Conservation (phyloP, 1,140 invertebrate species). For the Chionoecetes opilio region DNA sequence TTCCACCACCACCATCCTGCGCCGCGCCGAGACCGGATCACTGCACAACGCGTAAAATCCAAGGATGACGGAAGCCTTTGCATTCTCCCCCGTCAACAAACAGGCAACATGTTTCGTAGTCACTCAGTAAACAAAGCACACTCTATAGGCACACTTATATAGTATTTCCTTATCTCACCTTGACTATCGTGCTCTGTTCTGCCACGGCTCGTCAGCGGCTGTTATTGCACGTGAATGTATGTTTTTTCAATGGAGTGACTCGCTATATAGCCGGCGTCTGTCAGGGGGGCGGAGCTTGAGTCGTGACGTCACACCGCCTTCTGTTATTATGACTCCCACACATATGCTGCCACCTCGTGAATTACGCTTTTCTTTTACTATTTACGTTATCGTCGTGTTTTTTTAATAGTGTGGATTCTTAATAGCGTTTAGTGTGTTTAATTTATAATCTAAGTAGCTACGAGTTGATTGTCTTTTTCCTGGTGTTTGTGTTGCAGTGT, state of each 20-base stretch:
- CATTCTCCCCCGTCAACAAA: too few species aligned
- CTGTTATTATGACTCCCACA: slow-evolving; percentile 48
- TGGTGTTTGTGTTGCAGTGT: not conserved
- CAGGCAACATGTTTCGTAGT: not conserved
- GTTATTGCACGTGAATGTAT: slow-evolving; percentile 63
- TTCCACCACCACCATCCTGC: too few species aligned
- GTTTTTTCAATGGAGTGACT: slow-evolving; percentile 57
- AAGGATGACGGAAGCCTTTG: too few species aligned
- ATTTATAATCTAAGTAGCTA: too few species aligned
- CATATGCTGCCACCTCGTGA: not conserved
- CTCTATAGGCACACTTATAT: too few species aligned
- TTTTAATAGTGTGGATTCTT: not conserved
- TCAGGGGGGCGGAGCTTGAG: not conserved
- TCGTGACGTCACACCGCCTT: not conserved
- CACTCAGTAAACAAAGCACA: not conserved
- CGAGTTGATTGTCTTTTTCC: not conserved
- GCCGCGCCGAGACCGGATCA: too few species aligned
- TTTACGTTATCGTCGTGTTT: not conserved
- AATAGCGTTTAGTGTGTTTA: not conserved
- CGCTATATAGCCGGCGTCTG: slow-evolving; percentile 42
- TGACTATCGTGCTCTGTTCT: slow-evolving; percentile 25
- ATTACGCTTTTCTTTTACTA: not conserved
- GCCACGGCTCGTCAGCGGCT: slow-evolving; percentile 48
- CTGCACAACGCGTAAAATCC: too few species aligned
- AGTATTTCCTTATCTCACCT: too few species aligned